Evolutionary conservation across 1,140 invertebrate species (phyloP).

Genomic region (Euschistus heros): DNA sequence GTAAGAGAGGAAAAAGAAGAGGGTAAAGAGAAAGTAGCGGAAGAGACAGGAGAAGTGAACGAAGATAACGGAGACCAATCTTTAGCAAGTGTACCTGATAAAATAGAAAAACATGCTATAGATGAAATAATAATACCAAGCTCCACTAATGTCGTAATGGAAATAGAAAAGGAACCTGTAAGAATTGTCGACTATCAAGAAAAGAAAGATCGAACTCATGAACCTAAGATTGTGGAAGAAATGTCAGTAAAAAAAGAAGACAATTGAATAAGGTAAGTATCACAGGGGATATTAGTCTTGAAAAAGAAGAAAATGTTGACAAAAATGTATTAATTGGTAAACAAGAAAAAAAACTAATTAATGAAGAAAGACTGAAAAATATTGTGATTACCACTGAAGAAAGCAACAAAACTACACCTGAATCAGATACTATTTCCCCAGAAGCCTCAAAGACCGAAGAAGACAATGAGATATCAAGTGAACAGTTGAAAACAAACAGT

Average conservation of each 20-base stretch:
- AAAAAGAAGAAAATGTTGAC: not conserved
- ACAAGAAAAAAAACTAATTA: constrained; percentile 2
- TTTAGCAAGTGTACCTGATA: not conserved
- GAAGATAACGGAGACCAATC: not conserved
- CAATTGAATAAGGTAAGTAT: too few species aligned
- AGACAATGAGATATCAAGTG: constrained; percentile 27
- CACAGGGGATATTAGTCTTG: not conserved
- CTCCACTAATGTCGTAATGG: not conserved
- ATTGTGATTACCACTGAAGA: constrained; percentile 6
- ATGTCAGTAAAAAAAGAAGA: not conserved
- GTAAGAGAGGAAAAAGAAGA: not conserved
- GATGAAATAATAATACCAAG: not conserved
- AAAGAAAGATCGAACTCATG: not conserved
- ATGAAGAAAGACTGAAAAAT: constrained; percentile 5
- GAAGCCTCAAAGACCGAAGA: constrained; percentile 21
- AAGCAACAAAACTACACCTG: not conserved
- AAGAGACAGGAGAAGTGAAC: not conserved
- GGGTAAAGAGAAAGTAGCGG: not conserved
- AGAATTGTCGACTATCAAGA: constrained; percentile 8
- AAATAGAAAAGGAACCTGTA: not conserved
- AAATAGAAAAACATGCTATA: not conserved
- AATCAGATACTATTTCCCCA: not conserved
- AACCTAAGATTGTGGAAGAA: not conserved
- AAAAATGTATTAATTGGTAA: not conserved
- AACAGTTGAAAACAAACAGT: constrained; percentile 29